Evolutionary conservation across 2,797 vertebrate species (phyloP).

Genomic region (Xenentodon cancila): DNA sequence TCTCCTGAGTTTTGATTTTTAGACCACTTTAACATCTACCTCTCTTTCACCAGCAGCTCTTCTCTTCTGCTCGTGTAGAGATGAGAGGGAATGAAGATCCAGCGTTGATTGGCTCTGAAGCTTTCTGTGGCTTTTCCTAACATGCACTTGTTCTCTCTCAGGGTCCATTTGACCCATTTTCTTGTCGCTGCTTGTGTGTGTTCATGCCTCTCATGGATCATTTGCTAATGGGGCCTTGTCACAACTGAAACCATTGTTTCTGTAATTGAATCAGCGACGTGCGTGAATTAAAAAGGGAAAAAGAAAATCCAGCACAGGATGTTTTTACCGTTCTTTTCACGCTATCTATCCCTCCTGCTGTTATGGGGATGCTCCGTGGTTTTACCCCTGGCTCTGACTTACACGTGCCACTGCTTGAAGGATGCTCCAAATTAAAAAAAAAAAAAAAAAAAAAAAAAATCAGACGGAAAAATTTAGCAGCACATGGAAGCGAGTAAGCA

Average conservation of each 20-base stretch:
- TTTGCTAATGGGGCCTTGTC: slow-evolving; percentile 43
- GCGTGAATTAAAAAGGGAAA: background rate
- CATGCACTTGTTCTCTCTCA: slow-evolving; percentile 52
- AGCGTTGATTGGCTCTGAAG: slow-evolving; percentile 42
- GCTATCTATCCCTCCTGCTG: background rate
- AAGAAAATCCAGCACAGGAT: background rate
- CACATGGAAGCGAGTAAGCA: slow-evolving; percentile 23
- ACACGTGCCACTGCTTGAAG: slow-evolving; percentile 44
- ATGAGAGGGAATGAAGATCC: slow-evolving; percentile 27
- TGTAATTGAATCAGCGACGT: slow-evolving; percentile 21
- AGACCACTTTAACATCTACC: slow-evolving; percentile 45
- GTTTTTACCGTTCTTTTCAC: background rate
- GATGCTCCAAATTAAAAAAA: slow-evolving; percentile 47
- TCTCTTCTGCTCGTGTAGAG: slow-evolving; percentile 28
- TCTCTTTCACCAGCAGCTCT: slow-evolving; percentile 7
- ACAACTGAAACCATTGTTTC: slow-evolving; percentile 27
- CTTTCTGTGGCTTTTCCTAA: slow-evolving; percentile 23
- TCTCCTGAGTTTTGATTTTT: slow-evolving; percentile 45
- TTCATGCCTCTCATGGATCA: slow-evolving; percentile 35
- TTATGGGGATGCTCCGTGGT: slow-evolving; percentile 16
- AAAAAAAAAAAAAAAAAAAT: slow-evolving; percentile 15
- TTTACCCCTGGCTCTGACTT: slow-evolving; percentile 6
- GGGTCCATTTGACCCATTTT: slow-evolving; percentile 73
- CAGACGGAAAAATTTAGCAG: slow-evolving; percentile 53
- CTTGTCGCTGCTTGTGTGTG: slow-evolving; percentile 12